These are phyloP conservation scores for Xestia ashworthii DNA, from an alignment of 2,888 invertebrate genomes.

Conservation along the genomic window DNA sequence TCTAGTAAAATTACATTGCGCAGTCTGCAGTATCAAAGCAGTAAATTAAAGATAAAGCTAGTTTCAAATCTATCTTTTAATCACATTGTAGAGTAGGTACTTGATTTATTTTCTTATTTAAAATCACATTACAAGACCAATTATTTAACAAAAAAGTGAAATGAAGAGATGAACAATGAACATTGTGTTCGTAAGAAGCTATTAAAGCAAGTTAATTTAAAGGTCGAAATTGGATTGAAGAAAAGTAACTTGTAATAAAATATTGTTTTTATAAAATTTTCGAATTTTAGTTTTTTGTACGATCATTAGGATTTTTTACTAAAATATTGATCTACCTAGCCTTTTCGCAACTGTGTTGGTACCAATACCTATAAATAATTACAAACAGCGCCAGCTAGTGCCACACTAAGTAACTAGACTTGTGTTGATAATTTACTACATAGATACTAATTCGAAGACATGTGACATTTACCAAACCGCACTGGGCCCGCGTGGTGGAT, in stretches of 20 bases:
- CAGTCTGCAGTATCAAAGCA: not conserved
- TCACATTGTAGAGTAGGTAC: not conserved
- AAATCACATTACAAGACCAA: not conserved
- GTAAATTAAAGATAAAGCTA: not conserved
- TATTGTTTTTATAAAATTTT: not conserved
- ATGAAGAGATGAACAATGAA: not conserved
- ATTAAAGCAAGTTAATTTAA: not conserved
- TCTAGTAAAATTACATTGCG: constrained; percentile 19
- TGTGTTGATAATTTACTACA: too few species aligned
- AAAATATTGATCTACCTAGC: not conserved
- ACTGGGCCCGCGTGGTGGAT: too few species aligned
- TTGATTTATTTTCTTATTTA: not conserved
- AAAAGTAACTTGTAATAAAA: not conserved
- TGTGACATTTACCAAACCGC: too few species aligned
- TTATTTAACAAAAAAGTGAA: not conserved
- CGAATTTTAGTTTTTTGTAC: not conserved
- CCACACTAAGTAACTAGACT: too few species aligned
- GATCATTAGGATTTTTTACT: not conserved
- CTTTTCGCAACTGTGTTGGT: not conserved
- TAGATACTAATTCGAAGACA: too few species aligned
- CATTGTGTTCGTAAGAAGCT: not conserved
- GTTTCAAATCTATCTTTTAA: not conserved
- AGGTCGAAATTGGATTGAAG: not conserved
- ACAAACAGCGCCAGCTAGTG: too few species aligned
- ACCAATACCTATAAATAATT: too few species aligned